Percentiles rank a stretch among this genome's conserved stretches.
Evolutionary conservation across 2,113 vertebrate species (phyloP).

Genomic region (Ovis canadensis): DNA sequence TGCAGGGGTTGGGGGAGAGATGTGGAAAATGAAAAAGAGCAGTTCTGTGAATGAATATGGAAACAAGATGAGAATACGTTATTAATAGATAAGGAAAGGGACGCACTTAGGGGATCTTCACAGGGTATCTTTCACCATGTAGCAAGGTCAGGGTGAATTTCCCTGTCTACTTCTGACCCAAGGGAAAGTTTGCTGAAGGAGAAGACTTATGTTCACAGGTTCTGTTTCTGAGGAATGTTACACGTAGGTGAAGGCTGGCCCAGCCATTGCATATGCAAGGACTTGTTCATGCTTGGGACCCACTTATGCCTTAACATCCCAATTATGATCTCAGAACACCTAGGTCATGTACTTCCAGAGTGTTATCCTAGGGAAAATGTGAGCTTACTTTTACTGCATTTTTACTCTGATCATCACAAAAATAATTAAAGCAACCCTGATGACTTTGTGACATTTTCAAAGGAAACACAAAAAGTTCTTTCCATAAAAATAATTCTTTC

Average conservation of each 20-base stretch:
- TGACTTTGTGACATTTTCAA: not conserved
- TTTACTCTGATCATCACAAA: not conserved
- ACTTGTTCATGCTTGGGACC: not conserved
- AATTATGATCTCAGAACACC: not conserved
- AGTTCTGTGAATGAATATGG: not conserved
- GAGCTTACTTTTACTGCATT: not conserved
- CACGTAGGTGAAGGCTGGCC: not conserved
- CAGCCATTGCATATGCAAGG: fast-evolving
- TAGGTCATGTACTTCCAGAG: not conserved
- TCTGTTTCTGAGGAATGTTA: not conserved
- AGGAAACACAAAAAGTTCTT: not conserved
- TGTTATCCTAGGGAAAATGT: not conserved
- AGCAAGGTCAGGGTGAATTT: not conserved
- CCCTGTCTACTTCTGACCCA: not conserved
- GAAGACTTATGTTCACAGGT: not conserved
- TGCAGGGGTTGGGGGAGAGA: not conserved
- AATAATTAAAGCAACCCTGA: not conserved
- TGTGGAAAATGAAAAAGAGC: not conserved
- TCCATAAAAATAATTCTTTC: not conserved
- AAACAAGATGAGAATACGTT: not conserved
- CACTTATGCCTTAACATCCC: not conserved
- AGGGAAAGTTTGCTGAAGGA: not conserved
- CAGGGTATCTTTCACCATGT: not conserved
- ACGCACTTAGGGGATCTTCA: not conserved
- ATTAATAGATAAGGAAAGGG: not conserved